phyloP scores from a whole-genome alignment of 2,797 vertebrate genomes.

The Chelonia mydas region DNA sequence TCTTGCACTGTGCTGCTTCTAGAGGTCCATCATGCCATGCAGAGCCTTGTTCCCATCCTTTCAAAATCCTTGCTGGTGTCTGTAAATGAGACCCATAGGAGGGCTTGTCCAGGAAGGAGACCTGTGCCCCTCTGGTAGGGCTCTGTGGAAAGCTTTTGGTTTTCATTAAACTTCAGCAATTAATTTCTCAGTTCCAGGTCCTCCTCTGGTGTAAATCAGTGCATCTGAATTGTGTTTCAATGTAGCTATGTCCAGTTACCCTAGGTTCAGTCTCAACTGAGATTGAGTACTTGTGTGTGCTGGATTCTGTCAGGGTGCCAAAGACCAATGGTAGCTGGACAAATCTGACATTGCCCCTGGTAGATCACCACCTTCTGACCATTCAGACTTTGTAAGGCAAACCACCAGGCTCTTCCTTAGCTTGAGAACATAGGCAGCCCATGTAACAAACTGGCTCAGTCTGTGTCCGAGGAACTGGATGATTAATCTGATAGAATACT shows the following conservation, averaged over 20 bases:
- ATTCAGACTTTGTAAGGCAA: not conserved
- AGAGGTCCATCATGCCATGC: not conserved
- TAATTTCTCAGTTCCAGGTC: not conserved
- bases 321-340: not conserved
- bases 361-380: not conserved
- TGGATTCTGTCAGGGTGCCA: not conserved
- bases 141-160: not conserved
- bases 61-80: not conserved
- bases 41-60: not conserved
- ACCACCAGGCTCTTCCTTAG: not conserved
- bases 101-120: not conserved
- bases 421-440: not conserved
- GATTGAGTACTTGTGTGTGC: not conserved
- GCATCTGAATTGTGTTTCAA: not conserved
- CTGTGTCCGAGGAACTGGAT: not conserved
- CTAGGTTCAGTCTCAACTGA: not conserved
- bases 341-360: not conserved
- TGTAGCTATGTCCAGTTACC: not conserved
- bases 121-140: not conserved
- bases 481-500: not conserved
- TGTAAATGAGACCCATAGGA: not conserved
- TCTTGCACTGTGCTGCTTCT: not conserved
- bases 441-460: not conserved
- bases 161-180: not conserved
- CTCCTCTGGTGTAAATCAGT: not conserved